Conservation (phyloP, 2,888 invertebrate genomes). For the Frankliniella intonsa region DNA sequence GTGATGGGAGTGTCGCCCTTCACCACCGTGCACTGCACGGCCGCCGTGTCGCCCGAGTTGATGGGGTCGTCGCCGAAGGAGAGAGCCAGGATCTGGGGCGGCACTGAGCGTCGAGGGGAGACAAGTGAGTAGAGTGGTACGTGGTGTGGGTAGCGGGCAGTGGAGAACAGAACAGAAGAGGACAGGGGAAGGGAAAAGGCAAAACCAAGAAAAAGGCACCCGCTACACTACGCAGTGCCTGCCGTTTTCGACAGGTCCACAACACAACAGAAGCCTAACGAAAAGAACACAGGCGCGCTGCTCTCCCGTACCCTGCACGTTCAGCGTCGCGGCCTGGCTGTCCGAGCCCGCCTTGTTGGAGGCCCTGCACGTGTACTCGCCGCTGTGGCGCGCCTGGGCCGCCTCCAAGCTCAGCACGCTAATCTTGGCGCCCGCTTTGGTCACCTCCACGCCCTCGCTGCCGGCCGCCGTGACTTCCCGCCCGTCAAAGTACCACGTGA, state of each 20-base stretch:
- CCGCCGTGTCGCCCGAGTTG: constrained; percentile 57
- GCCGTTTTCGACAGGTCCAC: background rate
- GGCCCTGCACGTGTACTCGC: constrained; percentile 52
- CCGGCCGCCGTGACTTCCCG: constrained; percentile 38
- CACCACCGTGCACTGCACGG: constrained; percentile 55
- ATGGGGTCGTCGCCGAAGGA: constrained; percentile 58
- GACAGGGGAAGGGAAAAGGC: background rate
- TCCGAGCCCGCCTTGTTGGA: constrained; percentile 58
- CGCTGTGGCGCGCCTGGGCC: constrained; percentile 51
- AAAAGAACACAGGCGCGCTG: background rate
- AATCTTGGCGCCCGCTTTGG: constrained; percentile 46
- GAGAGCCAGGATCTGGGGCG: constrained; percentile 60
- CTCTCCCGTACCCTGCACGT: background rate
- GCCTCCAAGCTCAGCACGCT: constrained; percentile 53
- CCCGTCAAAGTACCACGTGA: constrained; percentile 67
- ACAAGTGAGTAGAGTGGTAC: background rate
- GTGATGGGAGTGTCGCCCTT: constrained; percentile 67
- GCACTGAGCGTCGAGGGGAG: constrained; percentile 47
- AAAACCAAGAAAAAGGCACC: background rate
- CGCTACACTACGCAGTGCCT: background rate
- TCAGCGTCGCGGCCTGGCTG: constrained; percentile 42
- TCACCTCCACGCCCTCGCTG: constrained; percentile 44
- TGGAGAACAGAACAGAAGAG: background rate
- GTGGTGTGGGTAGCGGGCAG: background rate
- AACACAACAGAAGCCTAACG: background rate